Conservation (phyloP, 2,797 vertebrate genomes). For the Alcedo quadribrachys region DNA sequence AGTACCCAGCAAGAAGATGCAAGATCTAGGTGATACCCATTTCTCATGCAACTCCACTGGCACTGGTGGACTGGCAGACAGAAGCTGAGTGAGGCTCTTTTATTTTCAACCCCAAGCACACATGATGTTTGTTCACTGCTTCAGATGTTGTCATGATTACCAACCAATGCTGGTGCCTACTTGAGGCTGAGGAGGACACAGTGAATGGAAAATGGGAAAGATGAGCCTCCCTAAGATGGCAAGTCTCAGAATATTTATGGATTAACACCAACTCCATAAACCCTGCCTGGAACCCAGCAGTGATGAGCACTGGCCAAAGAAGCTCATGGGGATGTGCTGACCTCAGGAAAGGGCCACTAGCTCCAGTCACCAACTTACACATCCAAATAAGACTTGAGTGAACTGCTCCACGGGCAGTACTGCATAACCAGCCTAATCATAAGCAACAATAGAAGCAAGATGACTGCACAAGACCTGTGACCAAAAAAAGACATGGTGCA, state of each 20-base stretch:
- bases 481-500: constrained; percentile 42
- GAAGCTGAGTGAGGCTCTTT: not conserved
- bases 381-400: constrained; percentile 40
- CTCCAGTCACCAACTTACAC: not conserved
- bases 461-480: constrained; percentile 48
- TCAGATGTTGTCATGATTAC: not conserved
- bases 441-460: constrained; percentile 21
- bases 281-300: not conserved
- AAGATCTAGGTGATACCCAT: not conserved
- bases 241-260: constrained; percentile 17
- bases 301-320: constrained; percentile 11
- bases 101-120: not conserved
- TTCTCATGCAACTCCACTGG: not conserved
- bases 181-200: not conserved
- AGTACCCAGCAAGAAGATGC: not conserved
- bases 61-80: not conserved
- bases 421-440: not conserved
- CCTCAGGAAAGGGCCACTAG: not conserved
- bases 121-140: not conserved
- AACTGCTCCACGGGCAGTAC: not conserved
- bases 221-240: not conserved
- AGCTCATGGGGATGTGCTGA: not conserved
- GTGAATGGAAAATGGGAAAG: not conserved
- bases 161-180: not conserved
- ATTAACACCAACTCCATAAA: not conserved